Evolutionary conservation across 1,140 invertebrate species (phyloP).

Genomic region (Paraescarpia echinospica): DNA sequence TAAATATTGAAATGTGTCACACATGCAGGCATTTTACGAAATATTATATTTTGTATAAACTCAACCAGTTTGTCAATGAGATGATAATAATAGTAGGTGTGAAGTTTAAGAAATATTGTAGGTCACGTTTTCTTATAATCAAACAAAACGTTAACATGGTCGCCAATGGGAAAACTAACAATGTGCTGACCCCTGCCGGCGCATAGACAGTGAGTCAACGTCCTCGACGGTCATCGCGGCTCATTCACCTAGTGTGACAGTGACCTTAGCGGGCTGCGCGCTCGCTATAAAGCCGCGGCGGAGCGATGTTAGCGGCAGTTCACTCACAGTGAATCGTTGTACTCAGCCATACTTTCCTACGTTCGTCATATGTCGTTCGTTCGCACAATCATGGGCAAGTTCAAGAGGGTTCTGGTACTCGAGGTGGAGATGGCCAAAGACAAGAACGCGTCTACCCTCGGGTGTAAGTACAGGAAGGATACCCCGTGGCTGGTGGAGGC

Average conservation of each 20-base stretch:
- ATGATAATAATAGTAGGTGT: too few species aligned
- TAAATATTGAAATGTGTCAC: too few species aligned
- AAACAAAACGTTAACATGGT: too few species aligned
- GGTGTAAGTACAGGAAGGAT: slow-evolving; percentile 29
- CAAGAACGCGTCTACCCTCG: slow-evolving; percentile 29
- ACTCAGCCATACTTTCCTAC: neutral
- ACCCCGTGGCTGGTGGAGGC: slow-evolving; percentile 30
- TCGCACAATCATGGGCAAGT: slow-evolving; percentile 28
- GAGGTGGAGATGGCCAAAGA: slow-evolving; percentile 31
- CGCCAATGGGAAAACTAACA: neutral
- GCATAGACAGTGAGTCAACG: neutral
- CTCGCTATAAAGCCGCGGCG: neutral
- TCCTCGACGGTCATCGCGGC: neutral
- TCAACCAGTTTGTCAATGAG: too few species aligned
- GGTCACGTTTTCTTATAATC: too few species aligned
- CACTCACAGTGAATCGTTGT: neutral
- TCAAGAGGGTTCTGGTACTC: slow-evolving; percentile 29
- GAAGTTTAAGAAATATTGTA: too few species aligned
- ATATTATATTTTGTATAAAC: too few species aligned
- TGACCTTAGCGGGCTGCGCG: neutral
- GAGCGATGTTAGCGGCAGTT: neutral
- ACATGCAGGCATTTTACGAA: too few species aligned
- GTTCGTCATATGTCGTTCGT: neutral
- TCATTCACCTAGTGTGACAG: neutral
- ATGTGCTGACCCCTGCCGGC: neutral